Evolutionary conservation across 2,113 vertebrate genomes (phyloP), one percentile per base, ranked within the genome.

Genomic region (Solea senegalensis): DNA sequence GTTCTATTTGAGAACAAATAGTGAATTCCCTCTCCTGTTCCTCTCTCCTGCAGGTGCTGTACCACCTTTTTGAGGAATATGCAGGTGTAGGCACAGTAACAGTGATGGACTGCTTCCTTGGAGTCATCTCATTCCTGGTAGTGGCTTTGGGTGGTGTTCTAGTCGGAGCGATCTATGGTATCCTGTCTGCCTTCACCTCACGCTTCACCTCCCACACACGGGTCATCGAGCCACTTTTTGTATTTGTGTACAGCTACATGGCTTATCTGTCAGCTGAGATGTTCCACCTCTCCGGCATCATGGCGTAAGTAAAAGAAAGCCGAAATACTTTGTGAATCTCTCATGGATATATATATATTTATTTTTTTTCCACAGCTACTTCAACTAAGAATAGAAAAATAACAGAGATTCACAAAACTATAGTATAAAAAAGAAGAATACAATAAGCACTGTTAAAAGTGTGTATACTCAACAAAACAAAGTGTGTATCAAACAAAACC

Each of bases 231-330:
- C 98, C 98, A 0, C 96, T 99, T 66, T 99, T 99, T 90, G 96
- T 98, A 80, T 99, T 99, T 83, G 93, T 99, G 76, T 99, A 98
- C 94, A 99, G 97, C 94, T 99, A 99, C 93, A 96, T 99, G 96
- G 97, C 97, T 0, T 99, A 99, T 69, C 94, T 99, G 74, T 96
- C 97, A 0, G 96, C 98, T 0, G 98, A 99, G 91, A 91, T 99
- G 79, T 99, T 99, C 93, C 97, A 98, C 87, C 95, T 99, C 8
- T 99, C 98, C 0, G 98, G 98, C 78, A 99, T 99, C 93, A 99
- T 99, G 98, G 95, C 98, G 98, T 99, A 92, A 96, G 98, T 97
- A 58, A 34, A 6, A 34, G 5, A 34, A 4, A 34, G 34, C 1
- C 34, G 1, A 34, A 34, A 34, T 34, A 34, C 34, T 6, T 34